Base-by-base conservation (phyloP, 2,888 invertebrate species). In the Euzetes globulus region DNA sequence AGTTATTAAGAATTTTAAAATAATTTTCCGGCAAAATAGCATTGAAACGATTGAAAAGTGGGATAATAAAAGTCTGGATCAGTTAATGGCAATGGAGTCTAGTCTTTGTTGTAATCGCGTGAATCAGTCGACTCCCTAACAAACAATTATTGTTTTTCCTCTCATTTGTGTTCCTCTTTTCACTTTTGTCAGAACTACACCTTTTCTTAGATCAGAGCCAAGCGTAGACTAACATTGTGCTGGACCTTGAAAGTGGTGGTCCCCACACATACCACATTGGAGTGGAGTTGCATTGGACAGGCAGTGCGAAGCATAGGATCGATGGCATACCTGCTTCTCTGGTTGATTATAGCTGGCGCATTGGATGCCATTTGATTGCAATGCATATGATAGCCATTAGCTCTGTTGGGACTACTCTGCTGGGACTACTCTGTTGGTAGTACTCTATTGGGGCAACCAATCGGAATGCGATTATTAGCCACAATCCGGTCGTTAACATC, bases 401-500 rank as follows among this genome's bases (percentile, higher is more conserved):
- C n/a, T 27, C 58, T 58, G 25, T 58, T 25, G 6, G 5, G 11
- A 9, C 9, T 7, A 5, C 58, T 9, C 58, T 25, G 25, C 6
- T 11, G 5, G 25, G 25, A n/a, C n/a, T n/a, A n/a, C n/a, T n/a
- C n/a, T n/a, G n/a, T n/a, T n/a, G n/a, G n/a, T n/a, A n/a, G n/a
- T n/a, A n/a, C n/a, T n/a, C n/a, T n/a, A 58, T 25, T 19, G 58
- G 58, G 58, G 58, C 58, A 58, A 58, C 58, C 25, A 58, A 58
- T 58, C 25, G 58, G 25, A 58, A 22, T 19, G 25, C 58, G 58
- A 5, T 58, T 25, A 58, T 58, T 58, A 58, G 58, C 58, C 58
- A 58, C 58, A 63, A 63, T 63, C 63, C 63, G 63, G 63, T 63
- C 63, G 63, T 63, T 63, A 29, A 63, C 63, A 63, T 63, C 29